These are phyloP conservation scores for Latrodectus hesperus DNA, from an alignment of 2,888 invertebrate species.

Conservation along the genomic window DNA sequence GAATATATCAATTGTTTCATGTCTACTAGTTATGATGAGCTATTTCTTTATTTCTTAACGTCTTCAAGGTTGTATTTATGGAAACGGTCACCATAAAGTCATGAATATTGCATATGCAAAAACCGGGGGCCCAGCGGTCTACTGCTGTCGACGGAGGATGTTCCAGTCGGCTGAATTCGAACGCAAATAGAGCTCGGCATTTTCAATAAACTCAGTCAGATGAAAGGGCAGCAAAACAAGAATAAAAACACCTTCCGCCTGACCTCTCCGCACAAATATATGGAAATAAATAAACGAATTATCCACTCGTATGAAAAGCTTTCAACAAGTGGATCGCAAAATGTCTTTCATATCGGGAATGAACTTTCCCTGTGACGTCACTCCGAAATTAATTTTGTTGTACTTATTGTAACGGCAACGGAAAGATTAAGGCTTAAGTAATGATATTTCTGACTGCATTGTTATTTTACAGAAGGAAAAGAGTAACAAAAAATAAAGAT, in stretches of 20 bases:
- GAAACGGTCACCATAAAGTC: too few species aligned
- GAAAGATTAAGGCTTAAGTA: too few species aligned
- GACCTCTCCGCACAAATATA: background rate
- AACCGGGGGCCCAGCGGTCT: too few species aligned
- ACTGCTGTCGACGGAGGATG: background rate
- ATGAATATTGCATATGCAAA: too few species aligned
- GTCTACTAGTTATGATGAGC: too few species aligned
- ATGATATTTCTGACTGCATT: too few species aligned
- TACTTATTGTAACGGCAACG: too few species aligned
- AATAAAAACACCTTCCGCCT: background rate
- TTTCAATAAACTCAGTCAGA: background rate
- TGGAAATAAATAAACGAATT: conserved; percentile 1
- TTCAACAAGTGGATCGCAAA: background rate
- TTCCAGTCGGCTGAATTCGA: background rate
- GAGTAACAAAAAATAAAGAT: too few species aligned
- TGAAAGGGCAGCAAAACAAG: conserved; percentile 1
- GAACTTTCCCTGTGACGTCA: background rate
- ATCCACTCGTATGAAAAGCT: background rate
- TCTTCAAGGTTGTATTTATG: too few species aligned
- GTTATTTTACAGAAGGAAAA: too few species aligned
- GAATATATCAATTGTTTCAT: too few species aligned
- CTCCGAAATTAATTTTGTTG: background rate
- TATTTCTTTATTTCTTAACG: too few species aligned
- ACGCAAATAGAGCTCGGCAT: background rate
- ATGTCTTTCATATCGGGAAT: background rate